phyloP scores from a whole-genome alignment of 2,113 vertebrate genomes.

The Nothocercus nigrocapillus region DNA sequence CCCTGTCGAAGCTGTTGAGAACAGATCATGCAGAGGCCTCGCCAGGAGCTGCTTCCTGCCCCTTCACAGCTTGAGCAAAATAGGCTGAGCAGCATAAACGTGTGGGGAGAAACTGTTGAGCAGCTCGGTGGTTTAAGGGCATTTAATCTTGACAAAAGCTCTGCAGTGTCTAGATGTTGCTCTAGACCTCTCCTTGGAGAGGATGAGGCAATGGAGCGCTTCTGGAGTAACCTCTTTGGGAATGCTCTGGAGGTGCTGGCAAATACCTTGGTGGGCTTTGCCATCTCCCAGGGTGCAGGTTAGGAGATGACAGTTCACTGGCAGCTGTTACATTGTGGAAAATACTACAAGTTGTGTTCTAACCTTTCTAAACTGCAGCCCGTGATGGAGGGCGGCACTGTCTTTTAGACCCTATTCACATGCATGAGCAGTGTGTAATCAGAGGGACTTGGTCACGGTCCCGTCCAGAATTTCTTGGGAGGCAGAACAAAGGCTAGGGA shows the following conservation, averaged over 20 bases:
- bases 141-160: not conserved
- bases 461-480: not conserved
- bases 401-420: not conserved
- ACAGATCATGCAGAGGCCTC: not conserved
- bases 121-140: not conserved
- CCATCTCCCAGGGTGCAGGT: not conserved
- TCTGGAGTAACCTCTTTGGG: not conserved
- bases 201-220: not conserved
- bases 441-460: not conserved
- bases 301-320: not conserved
- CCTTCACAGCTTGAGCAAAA: not conserved
- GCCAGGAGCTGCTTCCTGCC: not conserved
- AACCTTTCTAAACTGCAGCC: not conserved
- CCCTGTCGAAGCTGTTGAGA: conserved; percentile 19
- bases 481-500: not conserved
- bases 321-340: not conserved
- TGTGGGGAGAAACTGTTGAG: fast-evolving
- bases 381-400: not conserved
- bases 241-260: not conserved
- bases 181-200: not conserved
- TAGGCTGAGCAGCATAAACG: not conserved
- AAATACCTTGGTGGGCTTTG: not conserved
- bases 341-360: not conserved
- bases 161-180: not conserved
- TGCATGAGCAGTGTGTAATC: not conserved